Percentiles rank a stretch among this genome's conserved stretches.
phyloP scores from a whole-genome alignment of 2,113 vertebrate genomes.

The Paedocypris sp. region DNA sequence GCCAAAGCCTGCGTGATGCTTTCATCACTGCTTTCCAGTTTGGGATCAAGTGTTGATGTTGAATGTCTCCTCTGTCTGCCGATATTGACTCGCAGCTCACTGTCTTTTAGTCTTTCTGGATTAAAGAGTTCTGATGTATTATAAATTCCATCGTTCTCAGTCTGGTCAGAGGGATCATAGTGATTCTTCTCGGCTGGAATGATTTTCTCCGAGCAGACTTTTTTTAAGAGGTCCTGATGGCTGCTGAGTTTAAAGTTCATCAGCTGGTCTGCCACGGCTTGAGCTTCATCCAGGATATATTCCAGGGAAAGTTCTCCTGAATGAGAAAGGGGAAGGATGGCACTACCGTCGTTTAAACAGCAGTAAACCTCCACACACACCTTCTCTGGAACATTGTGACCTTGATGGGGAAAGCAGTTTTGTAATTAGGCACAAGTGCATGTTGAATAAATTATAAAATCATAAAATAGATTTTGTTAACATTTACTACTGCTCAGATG shows the following conservation, averaged over 20 bases:
- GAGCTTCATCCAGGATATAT: conserved; percentile 62
- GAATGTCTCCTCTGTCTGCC: neutral
- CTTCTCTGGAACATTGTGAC: conserved; percentile 62
- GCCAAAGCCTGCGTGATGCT: conserved; percentile 62
- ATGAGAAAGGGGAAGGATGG: conserved; percentile 27
- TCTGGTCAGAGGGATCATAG: conserved; percentile 6
- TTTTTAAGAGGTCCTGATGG: conserved; percentile 60
- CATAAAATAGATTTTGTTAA: neutral
- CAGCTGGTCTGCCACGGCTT: conserved; percentile 65
- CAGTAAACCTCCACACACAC: conserved; percentile 62
- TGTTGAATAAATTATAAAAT: neutral
- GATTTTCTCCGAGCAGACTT: conserved; percentile 47
- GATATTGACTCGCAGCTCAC: neutral
- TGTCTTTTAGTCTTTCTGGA: conserved; percentile 1
- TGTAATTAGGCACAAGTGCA: neutral
- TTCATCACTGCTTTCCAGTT: conserved; percentile 2
- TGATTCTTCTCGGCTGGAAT: neutral
- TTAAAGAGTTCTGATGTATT: neutral
- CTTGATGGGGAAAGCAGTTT: conserved; percentile 45
- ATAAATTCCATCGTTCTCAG: neutral
- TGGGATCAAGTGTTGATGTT: neutral
- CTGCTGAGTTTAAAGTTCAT: conserved; percentile 49
- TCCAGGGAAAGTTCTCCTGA: conserved; percentile 41
- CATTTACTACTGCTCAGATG: too few relatives aligned
- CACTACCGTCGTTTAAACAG: conserved; percentile 48